Evolutionary conservation across 2,888 invertebrate genomes (phyloP).

Genomic region (Cephus nigrinus): DNA sequence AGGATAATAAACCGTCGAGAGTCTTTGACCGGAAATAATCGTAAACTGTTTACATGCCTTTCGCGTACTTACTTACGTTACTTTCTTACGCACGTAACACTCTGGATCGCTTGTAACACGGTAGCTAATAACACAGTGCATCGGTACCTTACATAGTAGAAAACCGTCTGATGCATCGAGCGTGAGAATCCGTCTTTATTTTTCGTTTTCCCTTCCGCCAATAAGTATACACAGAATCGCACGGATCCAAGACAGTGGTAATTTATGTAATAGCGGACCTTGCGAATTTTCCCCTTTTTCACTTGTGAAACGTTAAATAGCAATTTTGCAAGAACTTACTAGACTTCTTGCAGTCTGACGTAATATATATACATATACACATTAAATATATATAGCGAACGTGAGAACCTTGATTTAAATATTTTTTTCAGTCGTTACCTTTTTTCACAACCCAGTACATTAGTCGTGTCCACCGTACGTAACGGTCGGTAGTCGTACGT

Average conservation of each 20-base stretch:
- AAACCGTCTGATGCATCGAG: not conserved
- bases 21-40: not conserved
- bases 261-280: not conserved
- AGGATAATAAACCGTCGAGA: not conserved
- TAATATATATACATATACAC: not conserved
- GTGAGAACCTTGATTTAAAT: not conserved
- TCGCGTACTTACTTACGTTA: not conserved
- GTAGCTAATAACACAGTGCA: not conserved
- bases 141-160: not conserved
- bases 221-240: not conserved
- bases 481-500: not conserved
- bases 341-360: not conserved
- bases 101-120: not conserved
- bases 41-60: not conserved
- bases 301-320: not conserved
- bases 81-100: not conserved
- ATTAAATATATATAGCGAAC: not conserved
- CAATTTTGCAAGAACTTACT: not conserved
- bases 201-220: not conserved
- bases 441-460: not conserved
- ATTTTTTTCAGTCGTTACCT: not conserved
- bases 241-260: not conserved
- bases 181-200: not conserved
- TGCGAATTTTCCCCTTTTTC: not conserved
- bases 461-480: not conserved